Conservation (phyloP, 1,140 invertebrate genomes). For the Eurosta solidaginis region DNA sequence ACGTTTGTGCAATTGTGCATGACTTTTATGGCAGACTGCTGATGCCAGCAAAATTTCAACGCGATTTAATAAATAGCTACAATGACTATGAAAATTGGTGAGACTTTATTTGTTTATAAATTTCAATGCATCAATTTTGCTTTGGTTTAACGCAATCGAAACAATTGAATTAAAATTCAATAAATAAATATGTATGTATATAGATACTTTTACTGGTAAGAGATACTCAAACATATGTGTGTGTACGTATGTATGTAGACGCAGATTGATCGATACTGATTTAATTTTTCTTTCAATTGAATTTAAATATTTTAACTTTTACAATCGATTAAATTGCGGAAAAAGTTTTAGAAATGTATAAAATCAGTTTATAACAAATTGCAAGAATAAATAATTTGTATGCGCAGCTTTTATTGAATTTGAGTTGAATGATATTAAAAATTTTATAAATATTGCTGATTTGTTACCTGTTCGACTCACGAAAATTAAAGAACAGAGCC, state of each 20-base stretch:
- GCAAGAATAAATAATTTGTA: too few relatives aligned
- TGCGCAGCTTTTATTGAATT: too few relatives aligned
- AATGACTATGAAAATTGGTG: slow-evolving; percentile 9
- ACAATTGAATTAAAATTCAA: slow-evolving; percentile 8
- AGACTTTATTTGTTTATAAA: neutral
- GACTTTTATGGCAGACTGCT: slow-evolving; percentile 8
- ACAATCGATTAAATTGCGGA: neutral
- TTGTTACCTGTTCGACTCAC: too few relatives aligned
- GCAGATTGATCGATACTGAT: neutral
- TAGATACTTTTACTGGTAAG: too few relatives aligned
- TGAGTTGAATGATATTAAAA: too few relatives aligned
- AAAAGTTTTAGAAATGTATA: too few relatives aligned
- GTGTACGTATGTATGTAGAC: neutral
- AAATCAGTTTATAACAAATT: too few relatives aligned
- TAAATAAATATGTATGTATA: neutral
- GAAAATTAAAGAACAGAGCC: too few relatives aligned
- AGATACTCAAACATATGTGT: neutral
- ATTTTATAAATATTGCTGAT: too few relatives aligned
- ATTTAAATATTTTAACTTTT: neutral
- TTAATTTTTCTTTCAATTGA: neutral
- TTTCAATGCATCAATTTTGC: neutral
- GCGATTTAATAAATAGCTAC: slow-evolving; percentile 20
- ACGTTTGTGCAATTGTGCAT: neutral
- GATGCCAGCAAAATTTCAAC: neutral
- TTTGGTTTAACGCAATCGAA: neutral